Conservation (phyloP, 2,888 invertebrate genomes). For the Drepana falcataria region DNA sequence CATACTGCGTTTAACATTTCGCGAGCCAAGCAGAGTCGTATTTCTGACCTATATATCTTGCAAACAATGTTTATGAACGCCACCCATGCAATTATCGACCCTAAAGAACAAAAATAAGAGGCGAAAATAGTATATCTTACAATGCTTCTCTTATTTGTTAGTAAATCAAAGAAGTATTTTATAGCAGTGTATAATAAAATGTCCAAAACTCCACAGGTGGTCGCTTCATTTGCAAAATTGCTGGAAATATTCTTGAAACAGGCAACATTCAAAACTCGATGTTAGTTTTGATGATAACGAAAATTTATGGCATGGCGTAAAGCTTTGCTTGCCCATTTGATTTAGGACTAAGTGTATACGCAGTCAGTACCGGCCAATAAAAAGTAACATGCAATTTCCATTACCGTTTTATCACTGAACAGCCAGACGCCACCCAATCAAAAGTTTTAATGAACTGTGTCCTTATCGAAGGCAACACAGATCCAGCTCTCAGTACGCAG, state of each 20-base stretch:
- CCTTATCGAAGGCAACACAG: conserved; percentile 36
- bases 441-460: conserved; percentile 40
- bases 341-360: too few species aligned
- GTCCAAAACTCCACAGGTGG: conserved; percentile 15
- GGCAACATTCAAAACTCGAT: background rate
- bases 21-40: conserved; percentile 4
- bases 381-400: conserved; percentile 12
- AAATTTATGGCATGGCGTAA: too few species aligned
- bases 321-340: too few species aligned
- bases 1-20: conserved; percentile 3
- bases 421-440: conserved; percentile 30
- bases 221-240: conserved; percentile 4
- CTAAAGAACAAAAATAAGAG: background rate
- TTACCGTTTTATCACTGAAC: conserved; percentile 26
- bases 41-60: conserved; percentile 10
- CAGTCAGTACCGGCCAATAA: too few species aligned
- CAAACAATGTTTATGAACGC: background rate
- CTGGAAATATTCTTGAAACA: background rate
- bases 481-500: conserved; percentile 20
- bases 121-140: background rate
- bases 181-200: conserved; percentile 11
- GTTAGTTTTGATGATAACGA: background rate
- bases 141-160: background rate
- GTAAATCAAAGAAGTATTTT: background rate
- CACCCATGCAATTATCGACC: background rate